Evolutionary conservation across 2,797 vertebrate species (phyloP).

Genomic region (Myiothlypis chrysogaster): DNA sequence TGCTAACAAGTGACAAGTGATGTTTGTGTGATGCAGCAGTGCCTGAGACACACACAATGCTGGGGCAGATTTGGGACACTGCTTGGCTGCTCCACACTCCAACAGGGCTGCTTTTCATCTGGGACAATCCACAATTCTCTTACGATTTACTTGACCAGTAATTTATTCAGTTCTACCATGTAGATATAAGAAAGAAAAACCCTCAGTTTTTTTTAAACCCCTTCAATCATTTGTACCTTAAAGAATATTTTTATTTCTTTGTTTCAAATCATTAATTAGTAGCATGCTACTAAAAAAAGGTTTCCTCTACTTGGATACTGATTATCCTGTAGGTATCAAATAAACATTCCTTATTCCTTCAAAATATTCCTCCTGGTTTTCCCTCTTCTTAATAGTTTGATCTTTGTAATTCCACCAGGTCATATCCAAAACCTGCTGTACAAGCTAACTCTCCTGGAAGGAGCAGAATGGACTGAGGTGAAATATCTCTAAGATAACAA

Average conservation of each 20-base stretch:
- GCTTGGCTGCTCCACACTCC: neutral
- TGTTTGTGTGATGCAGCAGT: conserved; percentile 65
- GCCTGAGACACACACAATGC: conserved; percentile 15
- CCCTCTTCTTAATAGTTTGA: neutral
- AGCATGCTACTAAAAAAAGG: neutral
- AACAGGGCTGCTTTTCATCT: neutral
- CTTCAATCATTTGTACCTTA: neutral
- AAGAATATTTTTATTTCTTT: neutral
- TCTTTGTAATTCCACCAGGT: neutral
- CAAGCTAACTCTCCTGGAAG: neutral
- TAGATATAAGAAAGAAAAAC: neutral
- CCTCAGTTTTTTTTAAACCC: no score
- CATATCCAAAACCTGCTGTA: neutral
- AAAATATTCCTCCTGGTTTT: neutral
- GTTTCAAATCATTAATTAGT: neutral
- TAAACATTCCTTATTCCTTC: neutral
- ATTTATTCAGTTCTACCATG: neutral
- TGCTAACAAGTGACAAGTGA: conserved; percentile 87
- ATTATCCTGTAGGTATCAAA: neutral
- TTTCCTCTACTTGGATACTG: neutral
- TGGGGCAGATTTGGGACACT: neutral
- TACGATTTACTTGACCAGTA: neutral
- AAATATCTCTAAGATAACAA: neutral
- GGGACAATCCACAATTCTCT: neutral
- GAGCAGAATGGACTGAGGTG: neutral